Conservation (phyloP, 92 coral and sea anemone species). For the Phenganax stokvisi region DNA sequence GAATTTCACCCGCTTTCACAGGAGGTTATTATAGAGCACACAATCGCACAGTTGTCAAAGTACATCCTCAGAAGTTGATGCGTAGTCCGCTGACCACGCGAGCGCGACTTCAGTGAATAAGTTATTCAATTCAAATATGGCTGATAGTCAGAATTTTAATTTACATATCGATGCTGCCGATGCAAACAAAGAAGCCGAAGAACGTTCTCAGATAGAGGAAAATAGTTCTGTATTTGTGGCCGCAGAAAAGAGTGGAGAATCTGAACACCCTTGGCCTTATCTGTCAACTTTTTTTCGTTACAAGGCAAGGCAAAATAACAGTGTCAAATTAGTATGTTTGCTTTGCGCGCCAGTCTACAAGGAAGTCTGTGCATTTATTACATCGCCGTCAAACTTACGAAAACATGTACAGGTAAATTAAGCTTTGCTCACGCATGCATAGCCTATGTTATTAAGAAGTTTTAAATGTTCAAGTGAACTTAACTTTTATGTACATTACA, state of each 20-base stretch:
- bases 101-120: neutral
- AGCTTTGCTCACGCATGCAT: neutral
- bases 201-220: neutral
- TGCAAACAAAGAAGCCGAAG: neutral
- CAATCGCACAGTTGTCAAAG: neutral
- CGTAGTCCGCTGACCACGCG: constrained; percentile 10
- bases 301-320: constrained; percentile 1
- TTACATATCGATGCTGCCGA: neutral
- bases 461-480: neutral
- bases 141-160: constrained; percentile 10
- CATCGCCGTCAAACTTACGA: constrained; percentile 19
- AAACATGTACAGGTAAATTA: constrained; percentile 15
- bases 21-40: neutral
- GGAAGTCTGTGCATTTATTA: neutral
- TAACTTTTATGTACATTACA: too few relatives aligned
- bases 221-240: neutral
- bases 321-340: constrained; percentile 2
- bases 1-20: neutral
- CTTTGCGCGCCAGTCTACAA: constrained; percentile 7
- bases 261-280: constrained; percentile 11
- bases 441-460: neutral
- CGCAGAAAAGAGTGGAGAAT: neutral
- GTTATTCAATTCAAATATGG: neutral
- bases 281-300: neutral
- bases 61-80: constrained; percentile 3